A percentile compares a stretch with the other conserved stretches of the same genome.
phyloP scores from a whole-genome alignment of 2,113 vertebrate genomes.

The Protomyctophum bolini region DNA sequence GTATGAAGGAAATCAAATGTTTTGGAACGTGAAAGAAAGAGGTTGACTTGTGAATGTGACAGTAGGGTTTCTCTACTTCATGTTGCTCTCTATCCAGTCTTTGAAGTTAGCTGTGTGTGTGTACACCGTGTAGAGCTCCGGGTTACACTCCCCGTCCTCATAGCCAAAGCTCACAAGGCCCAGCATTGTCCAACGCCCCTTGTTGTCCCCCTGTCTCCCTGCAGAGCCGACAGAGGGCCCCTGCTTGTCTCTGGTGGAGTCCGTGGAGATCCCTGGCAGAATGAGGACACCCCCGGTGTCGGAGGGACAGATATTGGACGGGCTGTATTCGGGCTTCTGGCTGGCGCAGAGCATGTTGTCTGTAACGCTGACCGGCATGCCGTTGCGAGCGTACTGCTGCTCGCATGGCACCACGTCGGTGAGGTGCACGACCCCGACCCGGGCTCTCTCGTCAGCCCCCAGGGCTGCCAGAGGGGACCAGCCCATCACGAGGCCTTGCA shows the following conservation, averaged over 20 bases:
- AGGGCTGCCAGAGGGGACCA: constrained; percentile 84
- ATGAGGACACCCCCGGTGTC: constrained; percentile 93
- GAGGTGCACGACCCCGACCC: constrained; percentile 83
- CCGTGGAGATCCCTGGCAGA: constrained; percentile 65
- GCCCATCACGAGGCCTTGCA: constrained; percentile 86
- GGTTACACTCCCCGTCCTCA: constrained; percentile 88
- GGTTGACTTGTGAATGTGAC: constrained; percentile 1
- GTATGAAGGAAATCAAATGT: constrained; percentile 27
- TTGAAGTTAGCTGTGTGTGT: constrained; percentile 89
- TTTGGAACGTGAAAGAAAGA: constrained; percentile 2
- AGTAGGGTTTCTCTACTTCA: constrained; percentile 81
- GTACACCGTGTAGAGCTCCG: constrained; percentile 91
- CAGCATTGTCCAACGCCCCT: constrained; percentile 86
- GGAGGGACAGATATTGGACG: constrained; percentile 92
- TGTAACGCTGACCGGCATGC: constrained; percentile 89
- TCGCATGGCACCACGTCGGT: constrained; percentile 91
- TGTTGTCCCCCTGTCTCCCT: constrained; percentile 71
- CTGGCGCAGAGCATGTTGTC: constrained; percentile 96
- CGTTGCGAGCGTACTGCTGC: constrained; percentile 89
- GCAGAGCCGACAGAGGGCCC: constrained; percentile 18
- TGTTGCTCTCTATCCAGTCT: constrained; percentile 93
- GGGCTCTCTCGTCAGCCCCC: constrained; percentile 82
- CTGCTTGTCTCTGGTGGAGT: constrained; percentile 14
- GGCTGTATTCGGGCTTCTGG: constrained; percentile 74
- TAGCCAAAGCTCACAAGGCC: constrained; percentile 97